A percentile compares a stretch with the other conserved stretches of the same genome.
phyloP scores from a whole-genome alignment of 1,140 invertebrate genomes.

The Plutomurus gul region DNA sequence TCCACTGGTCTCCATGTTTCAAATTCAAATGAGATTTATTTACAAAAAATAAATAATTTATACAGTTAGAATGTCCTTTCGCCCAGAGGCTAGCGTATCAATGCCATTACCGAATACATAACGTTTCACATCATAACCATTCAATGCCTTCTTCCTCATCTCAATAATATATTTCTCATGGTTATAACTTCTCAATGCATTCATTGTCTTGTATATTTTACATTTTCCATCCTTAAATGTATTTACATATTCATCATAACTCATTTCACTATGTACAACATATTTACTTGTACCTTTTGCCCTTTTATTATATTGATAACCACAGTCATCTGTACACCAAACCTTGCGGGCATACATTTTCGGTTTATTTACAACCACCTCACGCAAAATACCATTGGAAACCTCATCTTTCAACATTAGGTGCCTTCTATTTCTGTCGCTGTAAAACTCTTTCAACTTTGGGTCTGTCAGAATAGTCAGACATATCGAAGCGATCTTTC shows the following conservation, averaged over 20 bases:
- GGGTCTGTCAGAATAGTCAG: not conserved
- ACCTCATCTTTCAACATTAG: not conserved
- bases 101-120: no score
- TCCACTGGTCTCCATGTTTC: not conserved
- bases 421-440: not conserved
- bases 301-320: not conserved
- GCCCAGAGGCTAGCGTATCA: no score
- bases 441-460: not conserved
- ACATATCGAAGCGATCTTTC: not conserved
- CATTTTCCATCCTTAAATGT: not conserved
- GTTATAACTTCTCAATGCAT: not conserved
- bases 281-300: not conserved
- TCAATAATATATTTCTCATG: not conserved
- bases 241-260: not conserved
- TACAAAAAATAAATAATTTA: not conserved
- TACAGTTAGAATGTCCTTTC: no score
- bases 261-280: not conserved
- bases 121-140: not conserved
- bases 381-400: not conserved
- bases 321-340: not conserved
- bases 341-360: not conserved
- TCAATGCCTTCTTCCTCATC: not conserved
- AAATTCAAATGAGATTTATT: not conserved
- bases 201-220: not conserved
- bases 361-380: not conserved